Percentiles rank a stretch among this genome's conserved stretches.
phyloP scores from a whole-genome alignment of 2,888 invertebrate genomes.

The Drosophila testacea region DNA sequence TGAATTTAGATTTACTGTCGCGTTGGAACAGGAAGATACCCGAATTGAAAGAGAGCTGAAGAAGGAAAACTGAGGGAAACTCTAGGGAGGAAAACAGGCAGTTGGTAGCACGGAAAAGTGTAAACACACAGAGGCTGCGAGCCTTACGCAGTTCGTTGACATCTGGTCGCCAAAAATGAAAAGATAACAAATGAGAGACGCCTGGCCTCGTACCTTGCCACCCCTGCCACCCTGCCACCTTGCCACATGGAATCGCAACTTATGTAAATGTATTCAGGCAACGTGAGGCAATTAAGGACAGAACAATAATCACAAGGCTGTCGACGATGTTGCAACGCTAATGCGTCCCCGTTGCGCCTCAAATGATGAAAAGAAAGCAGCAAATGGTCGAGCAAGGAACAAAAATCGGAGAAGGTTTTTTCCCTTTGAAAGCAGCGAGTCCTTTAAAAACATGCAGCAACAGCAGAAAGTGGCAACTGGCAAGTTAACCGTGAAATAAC shows the following conservation, averaged over 20 bases:
- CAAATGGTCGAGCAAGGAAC: background rate
- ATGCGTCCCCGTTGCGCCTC: conserved; percentile 17
- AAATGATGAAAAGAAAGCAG: conserved; percentile 53
- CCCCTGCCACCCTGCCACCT: background rate
- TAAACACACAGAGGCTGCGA: conserved; percentile 29
- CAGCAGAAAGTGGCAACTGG: conserved; percentile 6
- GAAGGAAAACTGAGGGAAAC: background rate
- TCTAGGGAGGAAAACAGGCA: background rate
- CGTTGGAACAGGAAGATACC: conserved; percentile 32
- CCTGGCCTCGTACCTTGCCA: conserved; percentile 6
- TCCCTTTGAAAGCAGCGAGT: conserved; percentile 18
- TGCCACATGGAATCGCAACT: conserved; percentile 29
- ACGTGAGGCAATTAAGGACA: conserved; percentile 49
- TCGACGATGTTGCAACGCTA: conserved; percentile 33
- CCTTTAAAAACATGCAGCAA: background rate
- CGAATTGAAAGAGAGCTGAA: background rate
- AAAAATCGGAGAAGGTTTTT: conserved; percentile 1
- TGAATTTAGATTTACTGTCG: conserved; percentile 76
- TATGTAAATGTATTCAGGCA: conserved; percentile 56
- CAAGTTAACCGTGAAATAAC: conserved; percentile 30
- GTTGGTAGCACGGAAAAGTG: conserved; percentile 26
- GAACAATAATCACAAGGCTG: conserved; percentile 50
- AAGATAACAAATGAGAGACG: conserved; percentile 52
- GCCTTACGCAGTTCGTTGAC: conserved; percentile 50
- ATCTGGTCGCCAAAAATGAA: conserved; percentile 49